These are phyloP conservation scores for Toxotes lorentzi DNA, from an alignment of 2,797 vertebrate genomes.

Conservation along the genomic window DNA sequence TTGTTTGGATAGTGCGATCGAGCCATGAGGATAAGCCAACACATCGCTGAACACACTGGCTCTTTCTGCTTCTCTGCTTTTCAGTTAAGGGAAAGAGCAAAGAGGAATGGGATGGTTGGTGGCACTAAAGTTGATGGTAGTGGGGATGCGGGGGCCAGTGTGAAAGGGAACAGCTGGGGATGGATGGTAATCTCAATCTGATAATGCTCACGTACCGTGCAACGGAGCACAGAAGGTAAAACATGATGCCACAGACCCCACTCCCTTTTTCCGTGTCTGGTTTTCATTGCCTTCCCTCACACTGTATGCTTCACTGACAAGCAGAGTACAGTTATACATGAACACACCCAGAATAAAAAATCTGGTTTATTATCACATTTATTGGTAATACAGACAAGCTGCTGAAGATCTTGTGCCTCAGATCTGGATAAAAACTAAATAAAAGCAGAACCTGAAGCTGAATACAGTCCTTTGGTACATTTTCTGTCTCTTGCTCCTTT, in stretches of 20 bases:
- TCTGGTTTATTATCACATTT: conserved; percentile 17
- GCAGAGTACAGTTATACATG: background rate
- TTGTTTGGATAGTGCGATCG: conserved; percentile 52
- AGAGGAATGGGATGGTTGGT: conserved; percentile 54
- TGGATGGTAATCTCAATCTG: conserved; percentile 81
- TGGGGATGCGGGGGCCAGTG: conserved; percentile 54
- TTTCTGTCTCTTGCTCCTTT: conserved; percentile 38
- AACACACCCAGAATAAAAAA: background rate
- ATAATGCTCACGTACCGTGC: conserved; percentile 71
- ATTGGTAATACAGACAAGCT: conserved; percentile 7
- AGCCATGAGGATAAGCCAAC: conserved; percentile 69
- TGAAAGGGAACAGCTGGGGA: conserved; percentile 64
- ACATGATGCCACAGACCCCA: conserved; percentile 49
- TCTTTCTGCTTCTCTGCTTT: conserved; percentile 51
- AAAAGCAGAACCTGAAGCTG: conserved; percentile 9
- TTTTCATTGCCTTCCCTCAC: conserved; percentile 34
- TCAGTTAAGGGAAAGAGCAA: conserved; percentile 40
- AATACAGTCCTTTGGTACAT: conserved; percentile 4
- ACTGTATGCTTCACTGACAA: conserved; percentile 16
- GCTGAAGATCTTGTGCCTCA: conserved; percentile 1
- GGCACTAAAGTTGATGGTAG: conserved; percentile 46
- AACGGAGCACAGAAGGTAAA: conserved; percentile 58
- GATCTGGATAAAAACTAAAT: background rate
- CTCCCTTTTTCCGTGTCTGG: conserved; percentile 40
- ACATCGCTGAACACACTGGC: conserved; percentile 54